These are phyloP conservation scores for Axinella damicornis DNA, from an alignment of 37 sponge, comb jelly and placozoan genomes.

Conservation along the genomic window DNA sequence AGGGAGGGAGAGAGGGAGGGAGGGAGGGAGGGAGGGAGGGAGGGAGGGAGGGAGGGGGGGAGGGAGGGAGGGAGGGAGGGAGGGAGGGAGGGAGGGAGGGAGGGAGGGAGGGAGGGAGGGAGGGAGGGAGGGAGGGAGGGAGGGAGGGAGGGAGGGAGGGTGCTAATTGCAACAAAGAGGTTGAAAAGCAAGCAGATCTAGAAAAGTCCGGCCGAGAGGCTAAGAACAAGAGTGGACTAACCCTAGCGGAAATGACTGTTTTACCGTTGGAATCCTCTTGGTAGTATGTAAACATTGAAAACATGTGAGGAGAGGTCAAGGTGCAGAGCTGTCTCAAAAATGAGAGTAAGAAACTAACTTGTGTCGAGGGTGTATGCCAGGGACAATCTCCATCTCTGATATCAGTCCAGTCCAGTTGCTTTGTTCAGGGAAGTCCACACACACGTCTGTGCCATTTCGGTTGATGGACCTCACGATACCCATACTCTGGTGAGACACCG, in stretches of 20 bases:
- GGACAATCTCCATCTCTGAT: slow-evolving; percentile 94
- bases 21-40: neutral
- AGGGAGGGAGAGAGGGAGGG: slow-evolving; percentile 1
- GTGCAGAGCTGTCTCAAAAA: too few relatives aligned
- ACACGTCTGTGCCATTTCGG: slow-evolving; percentile 85
- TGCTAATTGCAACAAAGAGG: neutral
- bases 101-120: slow-evolving; percentile 31
- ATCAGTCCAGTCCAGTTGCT: slow-evolving; percentile 96
- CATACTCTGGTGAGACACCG: slow-evolving; percentile 86
- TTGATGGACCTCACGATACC: slow-evolving; percentile 82
- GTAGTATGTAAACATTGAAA: too few relatives aligned
- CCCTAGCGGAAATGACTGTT: too few relatives aligned
- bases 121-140: slow-evolving; percentile 16
- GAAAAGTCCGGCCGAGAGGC: too few relatives aligned
- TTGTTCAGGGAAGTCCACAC: slow-evolving; percentile 95
- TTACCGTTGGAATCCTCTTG: too few relatives aligned
- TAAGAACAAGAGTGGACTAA: too few relatives aligned
- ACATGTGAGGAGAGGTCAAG: too few relatives aligned
- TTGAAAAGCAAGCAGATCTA: too few relatives aligned
- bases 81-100: slow-evolving; percentile 12
- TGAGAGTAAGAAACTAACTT: too few relatives aligned
- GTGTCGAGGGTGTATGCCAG: slow-evolving; percentile 78
- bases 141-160: neutral
- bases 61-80: slow-evolving; percentile 2
- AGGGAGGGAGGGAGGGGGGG: slow-evolving; percentile 12